Base-by-base conservation (phyloP, 2,888 invertebrate species). In the Noctua janthe region DNA sequence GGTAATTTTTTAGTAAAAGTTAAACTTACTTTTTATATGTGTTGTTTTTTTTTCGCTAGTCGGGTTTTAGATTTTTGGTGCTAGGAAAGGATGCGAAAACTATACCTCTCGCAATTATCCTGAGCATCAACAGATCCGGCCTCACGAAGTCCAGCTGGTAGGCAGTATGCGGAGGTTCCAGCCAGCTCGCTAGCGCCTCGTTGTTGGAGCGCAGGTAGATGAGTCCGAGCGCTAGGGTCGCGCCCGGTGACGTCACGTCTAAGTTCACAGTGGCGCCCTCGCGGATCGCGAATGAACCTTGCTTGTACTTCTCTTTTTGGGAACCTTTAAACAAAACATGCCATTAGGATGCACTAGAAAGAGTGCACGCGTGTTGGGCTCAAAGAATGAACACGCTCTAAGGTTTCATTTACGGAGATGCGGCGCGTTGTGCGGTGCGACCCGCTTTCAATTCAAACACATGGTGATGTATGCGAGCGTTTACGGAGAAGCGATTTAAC, bases 211-310 rank as follows among this genome's bases (percentile, higher is more conserved):
- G 98, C 93, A 99, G 98, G 97, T 98, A 99, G 97, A 99, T 98
- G 90, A 99, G 97, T 0, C 99, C 99, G 7, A 99, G 97, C 0
- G 99, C 99, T 56, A 99, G 97, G 0, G 99, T 99, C 0, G 99
- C 99, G 1, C 99, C 99, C 0, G 99, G 99, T 0, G 99, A 98
- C 2, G 99, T 99, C 73, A 99, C 99, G 96, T 99, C 99, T 81
- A 99, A 98, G 96, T 99, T 99, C 71, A 99, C 98, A 1, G 98
- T 98, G 82, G 98, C 98, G 1, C 99, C 99, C 95, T 99, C 99
- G 76, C 99, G 97, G 86, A 99, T 98, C 95, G 99, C 99, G 94
- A 99, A 98, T 76, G 98, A 98, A 0, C 99, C 98, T 8, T 98
- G 98, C 94, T 98, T 99, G 94, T 99, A 99, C 92, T 99, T 98